Base-by-base conservation (phyloP, 2,888 invertebrate genomes). In the Eupithecia insigniata region DNA sequence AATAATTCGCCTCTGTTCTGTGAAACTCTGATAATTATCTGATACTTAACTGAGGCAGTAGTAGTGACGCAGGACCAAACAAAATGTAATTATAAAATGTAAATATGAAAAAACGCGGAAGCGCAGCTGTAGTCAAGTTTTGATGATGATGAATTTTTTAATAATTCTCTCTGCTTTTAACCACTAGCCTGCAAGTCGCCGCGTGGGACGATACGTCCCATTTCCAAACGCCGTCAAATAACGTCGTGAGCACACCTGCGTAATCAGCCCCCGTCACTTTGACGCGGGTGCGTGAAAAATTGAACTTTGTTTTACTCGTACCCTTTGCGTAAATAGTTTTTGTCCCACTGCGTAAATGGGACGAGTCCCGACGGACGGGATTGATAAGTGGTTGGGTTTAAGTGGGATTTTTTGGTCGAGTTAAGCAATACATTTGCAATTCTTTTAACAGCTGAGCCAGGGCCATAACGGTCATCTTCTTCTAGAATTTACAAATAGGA, bases 221-320 rank as follows among this genome's bases (percentile, higher is more conserved):
- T 69, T 69, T 64, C 64, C 67, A 67, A 64, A 18, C 36, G 51
- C 22, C 77, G 72, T 77, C 76, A 66, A 69, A 66, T 73, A 67
- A 75, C 77, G 77, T 71, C 74, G 65, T 73, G 67, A 66, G 58
- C 74, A 75, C 79, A 79, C 78, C 79, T 79, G 86, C 77, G 85
- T 81, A 85, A 86, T 86, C 86, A 84, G 82, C 74, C 86, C 79
- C 62, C 82, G 83, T 86, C 86, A 85, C 78, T 65, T 79, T 86
- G 86, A 86, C 78, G 81, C 75, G 81, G 86, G 86, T 85, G 71
- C 70, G 74, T 78, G 75, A 79, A 80, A 80, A 81, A 79, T 81
- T 76, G 76, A 74, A 76, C 72, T 77, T 79, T 79, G 76, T 76
- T 76, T 76, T 62, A 62, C 61, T 60, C 60, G 58, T 75, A 74